Evolutionary conservation across 2,797 vertebrate genomes (phyloP), one percentile per base, ranked within the genome.

Genomic region (Paguma larvata): DNA sequence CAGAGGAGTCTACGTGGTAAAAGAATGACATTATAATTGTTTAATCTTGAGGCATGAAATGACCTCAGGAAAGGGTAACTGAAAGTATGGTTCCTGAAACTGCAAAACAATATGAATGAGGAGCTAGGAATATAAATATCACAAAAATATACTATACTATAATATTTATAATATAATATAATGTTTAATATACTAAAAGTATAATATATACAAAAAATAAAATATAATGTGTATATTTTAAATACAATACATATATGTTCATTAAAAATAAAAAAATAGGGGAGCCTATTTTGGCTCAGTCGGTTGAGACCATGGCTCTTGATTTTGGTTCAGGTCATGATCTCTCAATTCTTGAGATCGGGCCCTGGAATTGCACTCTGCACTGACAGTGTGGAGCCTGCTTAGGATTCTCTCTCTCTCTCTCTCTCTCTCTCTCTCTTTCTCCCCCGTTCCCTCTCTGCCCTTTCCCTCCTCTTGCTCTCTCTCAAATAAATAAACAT

Each of bases 11-110:
- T 6, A 25, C 8, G 1, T 0, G 0, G 34, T 75, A 53, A 93
- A 62, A 92, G 77, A 96, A 80, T 70, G 13, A 27, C 16, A 65
- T 59, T 53, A 21, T 85, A 79, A 92, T 70, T 84, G 19, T 95
- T 48, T 93, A 86, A 98, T 95, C 51, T 92, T 59, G 56, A 97
- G 65, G 53, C 65, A 85, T 88, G 67, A 87, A 95, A 85, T 94
- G 72, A 18, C 19, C 19, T 84, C 67, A 92, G 59, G 32, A 87
- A 96, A 95, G 46, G 16, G 3, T 82, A 77, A 80, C 63, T 27
- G 41, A 80, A 25, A 46, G 48, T 7, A 38, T 34, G 51, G 12
- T 38, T 67, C 23, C 16, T 67, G 30, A 84, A 77, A 94, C 41
- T 89, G 15, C 2, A 82, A 93, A 86, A 82, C 25, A 86, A 25